A percentile compares a stretch with the other conserved stretches of the same genome.
These are phyloP conservation scores for Pelecanus crispus DNA, from an alignment of 2,113 vertebrate genomes.

Conservation along the genomic window DNA sequence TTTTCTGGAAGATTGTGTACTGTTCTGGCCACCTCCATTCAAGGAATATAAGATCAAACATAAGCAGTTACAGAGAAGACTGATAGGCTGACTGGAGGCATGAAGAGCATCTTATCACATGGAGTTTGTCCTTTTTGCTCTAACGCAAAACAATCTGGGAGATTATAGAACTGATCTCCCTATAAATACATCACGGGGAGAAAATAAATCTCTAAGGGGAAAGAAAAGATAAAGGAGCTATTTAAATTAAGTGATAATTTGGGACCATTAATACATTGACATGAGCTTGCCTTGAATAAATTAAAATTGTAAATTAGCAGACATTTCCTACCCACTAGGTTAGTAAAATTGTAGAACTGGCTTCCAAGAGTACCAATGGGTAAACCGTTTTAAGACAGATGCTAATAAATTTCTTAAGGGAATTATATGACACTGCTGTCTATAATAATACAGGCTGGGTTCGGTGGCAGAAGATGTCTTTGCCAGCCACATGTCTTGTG, in stretches of 20 bases:
- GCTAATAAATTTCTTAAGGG: background rate
- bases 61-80: background rate
- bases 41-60: background rate
- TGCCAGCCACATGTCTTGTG: background rate
- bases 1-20: background rate
- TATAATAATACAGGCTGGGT: background rate
- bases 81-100: background rate
- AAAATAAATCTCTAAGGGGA: background rate
- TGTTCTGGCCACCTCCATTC: background rate
- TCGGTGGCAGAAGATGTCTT: background rate
- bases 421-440: background rate
- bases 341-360: background rate
- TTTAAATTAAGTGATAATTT: background rate
- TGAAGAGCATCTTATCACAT: background rate
- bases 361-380: background rate
- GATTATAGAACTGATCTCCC: background rate
- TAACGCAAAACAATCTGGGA: background rate
- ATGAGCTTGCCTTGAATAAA: background rate
- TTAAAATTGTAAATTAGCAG: conserved; percentile 4
- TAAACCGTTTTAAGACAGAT: background rate
- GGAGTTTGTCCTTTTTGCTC: background rate
- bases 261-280: background rate
- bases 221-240: background rate
- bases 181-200: background rate
- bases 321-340: background rate